Evolutionary conservation across 2,888 invertebrate species (phyloP), one percentile per base, ranked within the genome.

Genomic region (Brachyptera putata): DNA sequence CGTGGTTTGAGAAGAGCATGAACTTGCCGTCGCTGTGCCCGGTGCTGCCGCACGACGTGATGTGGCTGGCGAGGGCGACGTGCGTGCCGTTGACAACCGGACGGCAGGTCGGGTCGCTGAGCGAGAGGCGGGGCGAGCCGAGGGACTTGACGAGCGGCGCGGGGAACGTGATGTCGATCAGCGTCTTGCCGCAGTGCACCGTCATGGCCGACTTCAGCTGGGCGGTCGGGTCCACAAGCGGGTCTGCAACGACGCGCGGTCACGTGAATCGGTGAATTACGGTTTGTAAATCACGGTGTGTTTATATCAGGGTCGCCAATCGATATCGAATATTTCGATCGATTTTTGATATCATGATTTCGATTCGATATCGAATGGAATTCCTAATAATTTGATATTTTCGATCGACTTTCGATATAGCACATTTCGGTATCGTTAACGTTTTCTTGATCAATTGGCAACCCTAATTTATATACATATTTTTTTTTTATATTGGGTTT

Each of bases 81-180:
- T 74, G 73, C 9, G 71, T 72, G 11, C 59, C 60, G 64, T 74
- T 74, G 25, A 67, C 63, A n/a, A 61, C 58, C 5, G 71, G 70
- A 9, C 41, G 24, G 43, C 68, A 69, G 13, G 50, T 46, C 7
- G 63, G 57, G 61, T 67, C 66, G 30, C 57, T 66, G 13, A 69
- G 60, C 16, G 63, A 61, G 36, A 69, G 61, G 26, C 62, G 62
- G 3, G 63, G 60, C 5, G 73, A 36, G 55, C 65, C 56, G 7
- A 69, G 62, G 62, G 64, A 60, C 67, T 69, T 58, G 64, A 64
- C 57, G 67, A 67, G 24, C 67, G 64, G 16, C 22, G 62, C 58
- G n/a, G 69, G 67, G 49, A 69, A 67, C 3, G 65, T 65, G 11
- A 66, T 66, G n/a, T 55, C 57, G 55, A 69, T 65, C 26, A 65